Conservation (phyloP, 2,113 vertebrate species). For the Scomber scombrus region DNA sequence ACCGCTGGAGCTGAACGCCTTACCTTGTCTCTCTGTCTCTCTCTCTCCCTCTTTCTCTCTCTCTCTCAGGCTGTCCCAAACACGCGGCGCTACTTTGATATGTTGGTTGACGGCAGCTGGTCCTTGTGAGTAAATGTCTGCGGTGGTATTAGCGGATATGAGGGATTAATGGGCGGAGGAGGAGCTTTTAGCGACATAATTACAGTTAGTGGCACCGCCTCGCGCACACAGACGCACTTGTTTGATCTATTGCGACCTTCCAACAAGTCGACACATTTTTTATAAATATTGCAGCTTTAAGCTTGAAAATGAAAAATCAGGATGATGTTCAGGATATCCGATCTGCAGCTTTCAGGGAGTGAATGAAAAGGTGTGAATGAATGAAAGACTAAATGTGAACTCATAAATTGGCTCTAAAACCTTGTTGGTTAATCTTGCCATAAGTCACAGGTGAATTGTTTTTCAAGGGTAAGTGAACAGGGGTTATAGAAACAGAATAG, state of each 20-base stretch:
- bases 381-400: background rate
- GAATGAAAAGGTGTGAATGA: slow-evolving; percentile 18
- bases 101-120: slow-evolving; percentile 29
- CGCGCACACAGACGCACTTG: background rate
- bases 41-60: background rate
- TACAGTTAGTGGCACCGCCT: slow-evolving; percentile 62
- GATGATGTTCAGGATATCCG: background rate
- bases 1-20: slow-evolving; percentile 11
- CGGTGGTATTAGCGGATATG: slow-evolving; percentile 69
- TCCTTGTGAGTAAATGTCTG: slow-evolving; percentile 38
- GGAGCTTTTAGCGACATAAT: slow-evolving; percentile 71
- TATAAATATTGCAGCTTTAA: slow-evolving; percentile 25
- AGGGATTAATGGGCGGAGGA: slow-evolving; percentile 75
- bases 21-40: slow-evolving; percentile 29
- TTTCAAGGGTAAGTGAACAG: background rate
- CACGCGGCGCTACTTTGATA: background rate
- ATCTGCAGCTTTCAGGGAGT: background rate
- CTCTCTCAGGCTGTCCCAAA: background rate
- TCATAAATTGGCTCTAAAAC: too few species aligned
- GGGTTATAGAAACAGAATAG: background rate
- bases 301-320: background rate
- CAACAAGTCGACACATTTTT: slow-evolving; percentile 10
- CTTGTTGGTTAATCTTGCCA: too few species aligned
- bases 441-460: too few species aligned
- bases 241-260: background rate